Percentiles rank a stretch among this genome's conserved stretches.
phyloP scores from a whole-genome alignment of 2,797 vertebrate species.

The Typhlichthys eigenmanni region DNA sequence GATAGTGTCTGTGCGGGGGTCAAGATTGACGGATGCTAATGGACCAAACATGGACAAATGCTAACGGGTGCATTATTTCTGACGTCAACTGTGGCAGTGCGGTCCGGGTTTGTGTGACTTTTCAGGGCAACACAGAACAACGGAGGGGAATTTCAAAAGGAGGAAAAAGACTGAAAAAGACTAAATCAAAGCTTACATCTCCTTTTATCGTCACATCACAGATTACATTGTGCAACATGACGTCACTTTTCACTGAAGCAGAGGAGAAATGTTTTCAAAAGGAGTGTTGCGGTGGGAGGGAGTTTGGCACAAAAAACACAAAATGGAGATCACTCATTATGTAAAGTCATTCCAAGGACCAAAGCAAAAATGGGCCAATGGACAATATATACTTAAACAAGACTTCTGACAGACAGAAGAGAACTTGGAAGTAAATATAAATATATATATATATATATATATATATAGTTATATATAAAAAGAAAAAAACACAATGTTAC shows the following conservation, averaged over 20 bases:
- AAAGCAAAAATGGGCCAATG: too few species aligned
- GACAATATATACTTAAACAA: slow-evolving; percentile 27
- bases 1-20: slow-evolving; percentile 17
- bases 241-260: slow-evolving; percentile 46
- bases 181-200: slow-evolving; percentile 11
- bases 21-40: slow-evolving; percentile 37
- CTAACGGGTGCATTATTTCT: slow-evolving; percentile 36
- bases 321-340: slow-evolving; percentile 9
- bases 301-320: background rate
- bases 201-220: slow-evolving; percentile 46
- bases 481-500: slow-evolving; percentile 64
- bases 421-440: slow-evolving; percentile 48
- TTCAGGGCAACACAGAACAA: slow-evolving; percentile 35
- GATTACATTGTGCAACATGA: slow-evolving; percentile 56
- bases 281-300: background rate
- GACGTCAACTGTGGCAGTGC: slow-evolving; percentile 7
- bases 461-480: slow-evolving; percentile 57
- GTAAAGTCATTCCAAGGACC: background rate
- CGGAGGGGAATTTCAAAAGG: background rate
- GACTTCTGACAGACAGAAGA: slow-evolving; percentile 26
- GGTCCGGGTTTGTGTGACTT: background rate
- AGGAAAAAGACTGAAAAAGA: background rate
- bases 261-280: slow-evolving; percentile 36
- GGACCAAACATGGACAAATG: slow-evolving; percentile 40
- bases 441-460: slow-evolving; percentile 21